Evolutionary conservation across 2,797 vertebrate species (phyloP).

Genomic region (Botia almorhae): DNA sequence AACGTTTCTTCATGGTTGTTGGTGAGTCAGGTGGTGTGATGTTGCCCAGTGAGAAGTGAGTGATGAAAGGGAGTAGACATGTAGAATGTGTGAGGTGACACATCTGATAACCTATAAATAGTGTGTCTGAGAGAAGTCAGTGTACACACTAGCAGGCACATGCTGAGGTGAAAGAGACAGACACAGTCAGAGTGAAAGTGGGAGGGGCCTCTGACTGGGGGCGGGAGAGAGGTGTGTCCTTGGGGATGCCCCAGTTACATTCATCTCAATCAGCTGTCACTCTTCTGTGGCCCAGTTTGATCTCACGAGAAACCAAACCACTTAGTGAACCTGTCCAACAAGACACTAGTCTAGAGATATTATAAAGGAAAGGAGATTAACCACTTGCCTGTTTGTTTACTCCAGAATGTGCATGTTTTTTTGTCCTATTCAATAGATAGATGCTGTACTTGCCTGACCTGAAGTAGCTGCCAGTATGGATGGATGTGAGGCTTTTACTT

Average conservation of each 20-base stretch:
- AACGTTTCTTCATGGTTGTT: constrained; percentile 16
- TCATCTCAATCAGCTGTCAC: constrained; percentile 57
- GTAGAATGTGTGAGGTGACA: constrained; percentile 55
- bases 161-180: constrained; percentile 24
- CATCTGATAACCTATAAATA: constrained; percentile 61
- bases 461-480: not conserved
- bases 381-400: not conserved
- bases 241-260: constrained; percentile 50
- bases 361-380: not conserved
- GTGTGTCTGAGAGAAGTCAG: constrained; percentile 37
- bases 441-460: too few relatives aligned
- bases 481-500: not conserved
- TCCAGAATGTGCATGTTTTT: too few relatives aligned
- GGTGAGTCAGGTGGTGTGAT: constrained; percentile 22
- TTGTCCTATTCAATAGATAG: too few relatives aligned
- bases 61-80: constrained; percentile 57
- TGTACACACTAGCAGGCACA: constrained; percentile 23
- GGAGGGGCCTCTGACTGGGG: constrained; percentile 24
- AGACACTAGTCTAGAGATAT: not conserved
- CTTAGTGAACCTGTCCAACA: constrained; percentile 24
- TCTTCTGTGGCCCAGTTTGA: constrained; percentile 22
- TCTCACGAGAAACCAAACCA: constrained; percentile 35
- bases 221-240: not conserved
- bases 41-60: constrained; percentile 42
- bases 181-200: not conserved